Conservation (phyloP, 2,888 invertebrate genomes). For the Melipona beecheii region DNA sequence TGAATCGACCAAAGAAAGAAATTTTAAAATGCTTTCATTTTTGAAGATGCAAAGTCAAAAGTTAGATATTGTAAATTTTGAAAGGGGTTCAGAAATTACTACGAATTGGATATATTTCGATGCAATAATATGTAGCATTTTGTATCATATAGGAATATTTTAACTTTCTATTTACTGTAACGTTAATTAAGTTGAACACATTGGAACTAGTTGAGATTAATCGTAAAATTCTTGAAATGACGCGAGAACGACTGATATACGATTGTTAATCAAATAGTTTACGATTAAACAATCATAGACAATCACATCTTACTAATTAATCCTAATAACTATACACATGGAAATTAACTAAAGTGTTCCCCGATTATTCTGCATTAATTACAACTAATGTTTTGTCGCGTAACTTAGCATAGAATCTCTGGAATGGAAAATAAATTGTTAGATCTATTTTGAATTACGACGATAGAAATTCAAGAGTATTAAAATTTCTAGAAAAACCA, state of each 20-base stretch:
- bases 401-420: no score
- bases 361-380: no score
- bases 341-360: not conserved
- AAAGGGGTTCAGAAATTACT: constrained; percentile 20
- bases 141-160: no score
- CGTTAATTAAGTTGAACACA: constrained; percentile 15
- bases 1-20: not conserved
- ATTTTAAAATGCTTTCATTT: constrained; percentile 19
- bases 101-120: not conserved
- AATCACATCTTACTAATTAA: constrained; percentile 28
- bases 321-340: not conserved
- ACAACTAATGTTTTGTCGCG: no score
- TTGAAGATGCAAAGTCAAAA: constrained; percentile 32
- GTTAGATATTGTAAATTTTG: constrained; percentile 12
- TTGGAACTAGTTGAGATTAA: constrained; percentile 17
- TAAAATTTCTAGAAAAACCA: not conserved
- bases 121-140: not conserved
- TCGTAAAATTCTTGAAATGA: not conserved
- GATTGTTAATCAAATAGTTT: not conserved
- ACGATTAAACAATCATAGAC: not conserved
- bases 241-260: not conserved
- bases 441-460: no score
- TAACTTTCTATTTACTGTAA: not conserved
- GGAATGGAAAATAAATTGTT: no score
- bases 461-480: not conserved